phyloP scores from a whole-genome alignment of 1,140 invertebrate species.

The Lethrus apterus region DNA sequence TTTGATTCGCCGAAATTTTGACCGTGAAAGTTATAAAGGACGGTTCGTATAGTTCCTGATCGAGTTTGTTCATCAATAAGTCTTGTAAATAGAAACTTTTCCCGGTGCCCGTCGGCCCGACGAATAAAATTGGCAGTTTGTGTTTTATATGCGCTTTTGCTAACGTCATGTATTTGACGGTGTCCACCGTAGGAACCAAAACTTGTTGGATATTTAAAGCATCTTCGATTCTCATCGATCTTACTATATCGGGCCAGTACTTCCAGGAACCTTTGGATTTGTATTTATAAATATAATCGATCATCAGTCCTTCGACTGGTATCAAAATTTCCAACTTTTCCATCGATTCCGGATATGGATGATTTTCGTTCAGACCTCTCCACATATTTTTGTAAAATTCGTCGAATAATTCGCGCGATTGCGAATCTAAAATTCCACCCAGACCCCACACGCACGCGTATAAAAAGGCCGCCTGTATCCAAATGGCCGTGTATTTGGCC shows the following conservation, averaged over 20 bases:
- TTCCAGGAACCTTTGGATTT: slow-evolving; percentile 60
- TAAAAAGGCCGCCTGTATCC: slow-evolving; percentile 73
- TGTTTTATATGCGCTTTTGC: slow-evolving; percentile 60
- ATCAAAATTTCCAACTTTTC: slow-evolving; percentile 63
- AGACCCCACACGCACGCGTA: slow-evolving; percentile 75
- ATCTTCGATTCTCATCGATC: slow-evolving; percentile 50
- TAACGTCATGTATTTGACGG: slow-evolving; percentile 66
- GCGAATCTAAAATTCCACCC: slow-evolving; percentile 64
- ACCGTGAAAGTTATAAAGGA: slow-evolving; percentile 84
- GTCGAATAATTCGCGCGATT: slow-evolving; percentile 71
- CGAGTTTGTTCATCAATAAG: slow-evolving; percentile 70
- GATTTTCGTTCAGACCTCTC: slow-evolving; percentile 48
- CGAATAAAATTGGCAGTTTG: slow-evolving; percentile 65
- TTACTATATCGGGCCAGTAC: slow-evolving; percentile 60
- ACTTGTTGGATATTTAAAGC: slow-evolving; percentile 64
- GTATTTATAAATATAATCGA: slow-evolving; percentile 74
- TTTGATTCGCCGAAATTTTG: slow-evolving; percentile 77
- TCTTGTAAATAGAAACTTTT: slow-evolving; percentile 88
- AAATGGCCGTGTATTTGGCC: slow-evolving; percentile 54
- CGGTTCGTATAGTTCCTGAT: slow-evolving; percentile 66
- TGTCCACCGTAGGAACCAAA: slow-evolving; percentile 79
- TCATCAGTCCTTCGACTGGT: slow-evolving; percentile 64
- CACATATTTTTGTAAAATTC: slow-evolving; percentile 53
- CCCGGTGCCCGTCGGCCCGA: slow-evolving; percentile 88
- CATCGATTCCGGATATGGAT: slow-evolving; percentile 57